Base-by-base conservation (phyloP, 2,113 vertebrate species). In the Phrynosoma platyrhinos region DNA sequence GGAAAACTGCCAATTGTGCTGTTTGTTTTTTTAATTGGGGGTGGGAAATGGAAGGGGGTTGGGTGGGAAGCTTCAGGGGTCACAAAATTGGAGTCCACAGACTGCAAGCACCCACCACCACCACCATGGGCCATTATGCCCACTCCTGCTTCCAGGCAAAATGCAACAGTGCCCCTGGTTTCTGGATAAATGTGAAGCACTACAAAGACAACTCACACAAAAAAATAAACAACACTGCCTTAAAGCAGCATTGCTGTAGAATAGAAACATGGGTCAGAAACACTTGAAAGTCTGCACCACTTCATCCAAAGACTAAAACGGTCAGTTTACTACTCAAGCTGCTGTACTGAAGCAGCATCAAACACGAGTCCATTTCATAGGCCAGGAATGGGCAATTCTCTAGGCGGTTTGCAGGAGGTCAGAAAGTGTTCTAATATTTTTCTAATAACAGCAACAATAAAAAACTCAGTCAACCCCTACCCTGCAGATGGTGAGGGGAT, bases 31-130 rank as follows among this genome's bases (percentile, higher is more conserved):
- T 47, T 47, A 47, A 47, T 47, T 47, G 25, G 76, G 55, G 78
- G 14, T 18, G 58, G 12, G 58, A 62, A 62, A 62, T 62, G 58
- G 3, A 16, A 16, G 58, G 58, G 13, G 13, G 58, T 62, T 62
- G 58, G 18, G 18, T 62, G 58, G 14, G 14, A 12, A 62, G 13
- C 14, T 62, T 62, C 14, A 62, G 58, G 58, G 14, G 58, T 18
- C 58, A 62, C 58, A 14, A 62, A 62, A 62, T 10, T 71, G 9
- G 9, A 10, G 27, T 30, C 25, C 25, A 10, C 6, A 77, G 42
- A 77, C 0, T 40, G 0, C 55, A 36, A 47, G 47, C 5, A 47
- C 7, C 4, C n/a, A n/a, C n/a, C n/a, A n/a, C n/a, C n/a, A n/a
- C 36, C 36, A 1, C 14, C 20, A 58, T 40, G 16, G 6, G 18